These are phyloP conservation scores for Sphaerophoria taeniata DNA, from an alignment of 2,888 invertebrate species.

Conservation along the genomic window DNA sequence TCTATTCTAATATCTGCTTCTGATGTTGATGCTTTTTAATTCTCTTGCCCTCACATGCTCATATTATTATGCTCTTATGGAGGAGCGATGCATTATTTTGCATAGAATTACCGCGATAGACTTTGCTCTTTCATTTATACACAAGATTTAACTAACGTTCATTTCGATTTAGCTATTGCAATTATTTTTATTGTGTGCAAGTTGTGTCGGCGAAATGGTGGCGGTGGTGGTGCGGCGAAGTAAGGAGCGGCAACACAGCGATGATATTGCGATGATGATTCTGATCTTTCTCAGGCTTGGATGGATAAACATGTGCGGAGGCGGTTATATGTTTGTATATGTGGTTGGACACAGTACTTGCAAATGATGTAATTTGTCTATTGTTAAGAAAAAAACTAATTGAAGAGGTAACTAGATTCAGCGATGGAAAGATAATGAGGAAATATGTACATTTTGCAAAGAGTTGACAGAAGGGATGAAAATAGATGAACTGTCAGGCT, in stretches of 20 bases:
- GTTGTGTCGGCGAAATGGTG: too few relatives aligned
- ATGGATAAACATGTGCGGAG: conserved; percentile 4
- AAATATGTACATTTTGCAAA: too few relatives aligned
- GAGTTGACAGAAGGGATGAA: too few relatives aligned
- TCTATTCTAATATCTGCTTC: conserved; percentile 24
- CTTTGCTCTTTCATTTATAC: conserved; percentile 6
- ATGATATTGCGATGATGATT: conserved; percentile 49
- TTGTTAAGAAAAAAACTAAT: neutral
- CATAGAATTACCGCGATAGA: conserved; percentile 43
- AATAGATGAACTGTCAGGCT: neutral
- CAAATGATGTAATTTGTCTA: conserved; percentile 25
- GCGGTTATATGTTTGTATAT: conserved; percentile 16
- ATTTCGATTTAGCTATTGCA: conserved; percentile 32
- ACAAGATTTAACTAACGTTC: conserved; percentile 36
- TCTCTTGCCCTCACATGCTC: too few relatives aligned
- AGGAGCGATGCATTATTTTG: conserved; percentile 5
- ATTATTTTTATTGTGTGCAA: conserved; percentile 18
- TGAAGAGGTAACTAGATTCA: neutral
- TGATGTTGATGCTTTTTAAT: neutral
- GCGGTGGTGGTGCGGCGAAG: too few relatives aligned
- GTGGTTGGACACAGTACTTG: conserved; percentile 1
- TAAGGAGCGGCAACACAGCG: neutral
- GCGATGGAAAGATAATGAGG: too few relatives aligned
- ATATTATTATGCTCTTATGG: too few relatives aligned
- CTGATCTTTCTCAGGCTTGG: conserved; percentile 38